These are phyloP conservation scores for Anguilla pacifica DNA, from an alignment of 2,797 vertebrate genomes.

Conservation along the genomic window DNA sequence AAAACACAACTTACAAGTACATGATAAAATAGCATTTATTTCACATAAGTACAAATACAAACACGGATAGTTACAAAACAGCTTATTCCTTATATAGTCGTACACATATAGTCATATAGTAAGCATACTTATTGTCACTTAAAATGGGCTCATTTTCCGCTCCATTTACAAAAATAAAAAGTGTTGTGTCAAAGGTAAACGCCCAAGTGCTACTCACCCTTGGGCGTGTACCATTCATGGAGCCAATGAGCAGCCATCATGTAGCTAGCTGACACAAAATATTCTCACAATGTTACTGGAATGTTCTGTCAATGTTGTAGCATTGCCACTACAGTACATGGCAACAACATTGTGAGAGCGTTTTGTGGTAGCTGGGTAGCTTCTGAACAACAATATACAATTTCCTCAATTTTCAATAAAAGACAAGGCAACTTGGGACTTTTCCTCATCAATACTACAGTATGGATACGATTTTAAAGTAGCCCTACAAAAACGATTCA, in stretches of 20 bases:
- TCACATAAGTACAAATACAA: conserved; percentile 67
- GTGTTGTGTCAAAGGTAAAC: neutral
- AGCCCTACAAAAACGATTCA: neutral
- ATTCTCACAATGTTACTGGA: too few relatives aligned
- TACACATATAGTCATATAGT: conserved; percentile 60
- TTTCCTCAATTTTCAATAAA: neutral
- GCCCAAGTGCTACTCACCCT: neutral
- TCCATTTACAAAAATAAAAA: neutral
- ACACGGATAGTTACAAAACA: conserved; percentile 62
- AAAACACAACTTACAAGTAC: neutral
- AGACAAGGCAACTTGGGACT: neutral
- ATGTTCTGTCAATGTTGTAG: too few relatives aligned
- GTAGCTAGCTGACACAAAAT: neutral
- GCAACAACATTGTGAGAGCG: too few relatives aligned
- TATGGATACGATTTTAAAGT: neutral
- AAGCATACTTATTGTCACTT: conserved; percentile 62
- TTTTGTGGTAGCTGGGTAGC: neutral
- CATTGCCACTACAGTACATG: too few relatives aligned
- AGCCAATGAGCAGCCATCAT: neutral
- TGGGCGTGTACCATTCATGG: neutral
- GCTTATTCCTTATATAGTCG: conserved; percentile 68
- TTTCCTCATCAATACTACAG: neutral
- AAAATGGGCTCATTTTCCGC: conserved; percentile 39
- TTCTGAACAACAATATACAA: neutral
- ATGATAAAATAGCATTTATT: conserved; percentile 80